Conservation (phyloP, 2,797 vertebrate species). For the Oryzias sinensis region DNA sequence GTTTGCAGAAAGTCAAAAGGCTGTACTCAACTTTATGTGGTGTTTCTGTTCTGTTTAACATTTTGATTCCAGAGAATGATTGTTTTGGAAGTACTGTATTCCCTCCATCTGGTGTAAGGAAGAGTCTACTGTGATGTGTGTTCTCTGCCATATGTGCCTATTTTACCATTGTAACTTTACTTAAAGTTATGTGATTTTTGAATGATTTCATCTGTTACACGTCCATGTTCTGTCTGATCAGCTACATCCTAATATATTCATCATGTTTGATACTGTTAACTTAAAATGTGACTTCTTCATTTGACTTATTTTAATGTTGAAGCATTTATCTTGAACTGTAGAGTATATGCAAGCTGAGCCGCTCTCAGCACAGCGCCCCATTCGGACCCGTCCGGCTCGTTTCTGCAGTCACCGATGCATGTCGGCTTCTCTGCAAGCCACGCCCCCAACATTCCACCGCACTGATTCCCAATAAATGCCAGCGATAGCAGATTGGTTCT, state of each 20-base stretch:
- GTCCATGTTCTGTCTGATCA: conserved; percentile 27
- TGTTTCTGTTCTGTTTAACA: conserved; percentile 23
- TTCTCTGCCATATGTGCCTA: conserved; percentile 73
- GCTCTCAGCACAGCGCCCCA: conserved; percentile 6
- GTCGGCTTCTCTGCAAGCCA: conserved; percentile 28
- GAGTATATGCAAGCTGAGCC: conserved; percentile 39
- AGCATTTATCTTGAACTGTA: conserved; percentile 21
- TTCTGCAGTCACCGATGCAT: conserved; percentile 49
- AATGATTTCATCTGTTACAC: conserved; percentile 34
- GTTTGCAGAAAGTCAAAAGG: conserved; percentile 25
- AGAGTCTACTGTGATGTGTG: conserved; percentile 39
- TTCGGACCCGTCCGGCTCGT: conserved; percentile 31
- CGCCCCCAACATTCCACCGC: conserved; percentile 39
- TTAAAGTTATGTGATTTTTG: conserved; percentile 24
- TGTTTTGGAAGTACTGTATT: conserved; percentile 8
- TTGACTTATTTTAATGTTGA: conserved; percentile 7
- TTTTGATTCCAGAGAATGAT: conserved; percentile 40
- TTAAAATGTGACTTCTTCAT: conserved; percentile 4
- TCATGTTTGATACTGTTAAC: conserved; percentile 22
- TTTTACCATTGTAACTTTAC: conserved; percentile 54
- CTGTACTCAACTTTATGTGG: conserved; percentile 20
- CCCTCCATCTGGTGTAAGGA: conserved; percentile 19
- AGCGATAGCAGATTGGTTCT: conserved; percentile 54
- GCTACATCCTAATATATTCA: conserved; percentile 33
- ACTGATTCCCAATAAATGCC: conserved; percentile 54